phyloP scores from a whole-genome alignment of 2,113 vertebrate species.

The Globicephala melas region DNA sequence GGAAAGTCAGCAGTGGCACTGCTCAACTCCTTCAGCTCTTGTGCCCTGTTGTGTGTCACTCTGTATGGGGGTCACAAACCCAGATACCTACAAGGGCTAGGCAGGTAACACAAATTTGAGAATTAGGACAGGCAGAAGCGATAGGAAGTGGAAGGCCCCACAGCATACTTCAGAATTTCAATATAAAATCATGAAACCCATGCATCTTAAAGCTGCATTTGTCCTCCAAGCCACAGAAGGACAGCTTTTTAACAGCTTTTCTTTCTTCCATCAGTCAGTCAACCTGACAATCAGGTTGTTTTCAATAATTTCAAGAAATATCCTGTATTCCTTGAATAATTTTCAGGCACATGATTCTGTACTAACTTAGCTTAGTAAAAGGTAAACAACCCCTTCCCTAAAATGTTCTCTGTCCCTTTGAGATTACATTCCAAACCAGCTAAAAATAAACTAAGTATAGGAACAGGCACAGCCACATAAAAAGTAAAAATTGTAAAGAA shows the following conservation, averaged over 20 bases:
- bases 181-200: neutral
- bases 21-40: neutral
- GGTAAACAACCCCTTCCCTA: neutral
- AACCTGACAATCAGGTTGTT: neutral
- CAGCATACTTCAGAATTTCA: neutral
- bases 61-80: neutral
- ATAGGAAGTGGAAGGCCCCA: neutral
- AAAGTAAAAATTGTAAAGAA: neutral
- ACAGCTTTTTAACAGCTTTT: neutral
- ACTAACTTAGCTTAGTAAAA: neutral
- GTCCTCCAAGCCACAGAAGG: neutral
- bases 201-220: neutral
- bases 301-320: neutral
- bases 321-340: neutral
- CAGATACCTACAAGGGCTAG: neutral
- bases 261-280: neutral
- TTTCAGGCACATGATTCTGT: neutral
- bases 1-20: too few species aligned
- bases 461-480: neutral
- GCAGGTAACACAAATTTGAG: neutral
- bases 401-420: neutral
- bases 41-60: neutral
- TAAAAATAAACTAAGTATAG: neutral
- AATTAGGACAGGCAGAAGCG: neutral
- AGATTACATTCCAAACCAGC: neutral